phyloP scores from a whole-genome alignment of 1,140 invertebrate genomes.

The Spodoptera frugiperda region DNA sequence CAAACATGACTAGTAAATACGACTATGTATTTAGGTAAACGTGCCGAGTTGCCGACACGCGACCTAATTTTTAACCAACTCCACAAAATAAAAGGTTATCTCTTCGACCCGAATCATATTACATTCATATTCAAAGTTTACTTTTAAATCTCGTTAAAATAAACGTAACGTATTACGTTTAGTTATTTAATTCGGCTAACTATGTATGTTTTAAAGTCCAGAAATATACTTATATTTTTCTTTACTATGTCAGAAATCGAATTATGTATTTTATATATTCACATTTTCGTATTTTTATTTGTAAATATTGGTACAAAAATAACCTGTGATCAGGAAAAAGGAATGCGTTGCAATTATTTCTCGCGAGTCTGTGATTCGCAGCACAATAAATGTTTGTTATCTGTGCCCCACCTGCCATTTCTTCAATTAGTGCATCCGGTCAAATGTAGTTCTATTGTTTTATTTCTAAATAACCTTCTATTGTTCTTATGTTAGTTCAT shows the following conservation, averaged over 20 bases:
- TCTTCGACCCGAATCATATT: constrained; percentile 20
- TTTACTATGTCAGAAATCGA: no score
- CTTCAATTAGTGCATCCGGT: constrained; percentile 37
- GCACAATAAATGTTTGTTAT: background rate
- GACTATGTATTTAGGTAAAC: background rate
- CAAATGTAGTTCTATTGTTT: constrained; percentile 26
- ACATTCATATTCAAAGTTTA: constrained; percentile 24
- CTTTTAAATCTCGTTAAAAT: constrained; percentile 4
- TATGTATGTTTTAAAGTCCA: background rate
- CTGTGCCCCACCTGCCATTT: constrained; percentile 6
- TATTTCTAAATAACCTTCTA: constrained; percentile 23
- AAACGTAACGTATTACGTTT: constrained; percentile 12
- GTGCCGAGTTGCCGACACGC: background rate
- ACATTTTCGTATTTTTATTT: no score
- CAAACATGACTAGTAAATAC: background rate
- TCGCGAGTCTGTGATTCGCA: background rate
- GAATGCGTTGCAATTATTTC: background rate
- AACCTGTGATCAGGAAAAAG: no score
- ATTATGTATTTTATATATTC: no score
- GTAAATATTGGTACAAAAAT: no score
- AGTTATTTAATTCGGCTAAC: no score
- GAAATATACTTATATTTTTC: background rate
- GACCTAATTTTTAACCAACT: constrained; percentile 28
- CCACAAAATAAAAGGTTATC: constrained; percentile 36
- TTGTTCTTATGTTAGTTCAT: background rate